phyloP scores from a whole-genome alignment of 2,888 invertebrate species.

The Campoletis raptor region DNA sequence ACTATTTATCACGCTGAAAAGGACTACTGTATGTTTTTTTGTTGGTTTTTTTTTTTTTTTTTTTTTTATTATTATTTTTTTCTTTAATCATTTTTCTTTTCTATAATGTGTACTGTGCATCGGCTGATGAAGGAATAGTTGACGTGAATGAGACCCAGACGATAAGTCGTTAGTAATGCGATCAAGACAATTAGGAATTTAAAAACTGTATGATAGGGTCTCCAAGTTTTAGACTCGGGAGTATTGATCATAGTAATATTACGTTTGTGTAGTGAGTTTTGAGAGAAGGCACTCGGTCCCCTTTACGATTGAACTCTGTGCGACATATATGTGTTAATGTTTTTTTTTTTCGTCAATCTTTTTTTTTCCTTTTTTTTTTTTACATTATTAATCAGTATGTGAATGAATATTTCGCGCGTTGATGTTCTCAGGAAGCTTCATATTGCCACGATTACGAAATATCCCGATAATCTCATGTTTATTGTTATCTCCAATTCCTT shows the following conservation, averaged over 20 bases:
- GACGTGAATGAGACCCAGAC: conserved; percentile 10
- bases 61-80: too few relatives aligned
- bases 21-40: conserved; percentile 54
- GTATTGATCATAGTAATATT: conserved; percentile 75
- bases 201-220: conserved; percentile 78
- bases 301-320: conserved; percentile 84
- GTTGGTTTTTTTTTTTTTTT: conserved; percentile 12
- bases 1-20: conserved; percentile 57
- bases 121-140: conserved; percentile 35
- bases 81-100: conserved; percentile 30
- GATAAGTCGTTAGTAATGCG: conserved; percentile 33
- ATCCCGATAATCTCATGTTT: conserved; percentile 17
- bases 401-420: conserved; percentile 80
- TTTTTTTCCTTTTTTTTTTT: conserved; percentile 18
- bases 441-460: conserved; percentile 81
- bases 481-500: conserved; percentile 15
- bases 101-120: conserved; percentile 42
- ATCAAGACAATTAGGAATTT: conserved; percentile 71
- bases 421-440: conserved; percentile 82
- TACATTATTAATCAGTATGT: conserved; percentile 73
- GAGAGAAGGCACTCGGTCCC: conserved; percentile 84
- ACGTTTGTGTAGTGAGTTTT: conserved; percentile 75
- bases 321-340: conserved; percentile 76
- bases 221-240: conserved; percentile 75
- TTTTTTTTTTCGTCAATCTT: conserved; percentile 72